A percentile compares a stretch with the other conserved stretches of the same genome.
Conservation (phyloP, 2,888 invertebrate genomes). For the Drosophila antonietae region DNA sequence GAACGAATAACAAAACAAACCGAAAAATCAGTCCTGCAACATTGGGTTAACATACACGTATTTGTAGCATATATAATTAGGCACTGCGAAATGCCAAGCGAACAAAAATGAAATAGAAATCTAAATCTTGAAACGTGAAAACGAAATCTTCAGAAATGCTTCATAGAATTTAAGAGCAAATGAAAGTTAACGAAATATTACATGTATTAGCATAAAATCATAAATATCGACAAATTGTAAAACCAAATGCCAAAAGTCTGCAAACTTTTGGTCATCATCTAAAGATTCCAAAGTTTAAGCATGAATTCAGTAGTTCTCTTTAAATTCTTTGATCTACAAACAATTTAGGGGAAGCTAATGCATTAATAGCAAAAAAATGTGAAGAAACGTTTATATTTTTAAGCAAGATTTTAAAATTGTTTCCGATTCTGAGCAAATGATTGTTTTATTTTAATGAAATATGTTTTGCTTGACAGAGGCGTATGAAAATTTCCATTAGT, state of each 20-base stretch:
- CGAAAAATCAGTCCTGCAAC: conserved; percentile 74
- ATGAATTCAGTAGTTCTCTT: conserved; percentile 1
- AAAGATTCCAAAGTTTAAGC: background rate
- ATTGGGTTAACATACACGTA: conserved; percentile 76
- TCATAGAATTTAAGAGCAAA: conserved; percentile 73
- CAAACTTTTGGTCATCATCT: background rate
- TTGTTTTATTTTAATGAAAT: background rate
- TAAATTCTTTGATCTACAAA: background rate
- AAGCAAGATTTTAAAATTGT: background rate
- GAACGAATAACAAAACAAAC: background rate
- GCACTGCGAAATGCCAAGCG: conserved; percentile 21
- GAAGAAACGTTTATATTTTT: too few species aligned
- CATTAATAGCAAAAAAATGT: background rate
- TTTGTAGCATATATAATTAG: conserved; percentile 68
- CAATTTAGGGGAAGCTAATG: background rate
- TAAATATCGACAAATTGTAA: conserved; percentile 12
- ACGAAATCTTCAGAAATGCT: conserved; percentile 56
- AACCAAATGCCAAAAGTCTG: conserved; percentile 8
- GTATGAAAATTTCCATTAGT: background rate
- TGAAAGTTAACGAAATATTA: conserved; percentile 77
- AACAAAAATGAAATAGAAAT: conserved; percentile 27
- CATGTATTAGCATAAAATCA: conserved; percentile 65
- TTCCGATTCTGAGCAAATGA: background rate
- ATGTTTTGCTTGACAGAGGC: background rate
- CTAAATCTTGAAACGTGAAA: conserved; percentile 23